These are phyloP conservation scores for Drosophila yakuba DNA, from an alignment of 1,140 invertebrate species.

Conservation along the genomic window DNA sequence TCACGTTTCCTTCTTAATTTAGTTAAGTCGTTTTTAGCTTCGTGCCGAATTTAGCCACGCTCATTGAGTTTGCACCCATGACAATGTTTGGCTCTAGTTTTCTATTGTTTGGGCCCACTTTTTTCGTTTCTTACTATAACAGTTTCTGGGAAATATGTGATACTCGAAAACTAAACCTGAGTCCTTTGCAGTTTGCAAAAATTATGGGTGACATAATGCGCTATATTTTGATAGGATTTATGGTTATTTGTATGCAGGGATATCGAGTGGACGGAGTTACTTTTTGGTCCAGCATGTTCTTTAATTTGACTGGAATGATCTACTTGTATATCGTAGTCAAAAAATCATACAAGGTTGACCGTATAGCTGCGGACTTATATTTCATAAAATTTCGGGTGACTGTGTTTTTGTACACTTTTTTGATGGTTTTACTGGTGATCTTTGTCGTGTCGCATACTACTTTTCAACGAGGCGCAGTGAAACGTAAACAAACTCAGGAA, in stretches of 20 bases:
- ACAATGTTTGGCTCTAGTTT: constrained; percentile 24
- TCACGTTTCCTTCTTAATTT: background rate
- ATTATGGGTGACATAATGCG: constrained; percentile 16
- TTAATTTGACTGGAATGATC: constrained; percentile 21
- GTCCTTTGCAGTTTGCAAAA: constrained; percentile 14
- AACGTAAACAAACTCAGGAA: accelerated
- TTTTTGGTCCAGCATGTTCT: constrained; percentile 32
- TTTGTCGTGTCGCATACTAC: constrained; percentile 23
- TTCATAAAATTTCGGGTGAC: constrained; percentile 9
- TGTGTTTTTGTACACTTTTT: background rate
- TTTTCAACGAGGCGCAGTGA: background rate
- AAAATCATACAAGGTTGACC: constrained; percentile 11
- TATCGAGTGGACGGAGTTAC: constrained; percentile 14
- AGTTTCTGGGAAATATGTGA: constrained; percentile 2
- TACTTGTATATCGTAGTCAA: constrained; percentile 4
- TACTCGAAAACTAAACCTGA: background rate
- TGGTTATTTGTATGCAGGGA: constrained; percentile 27
- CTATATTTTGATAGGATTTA: constrained; percentile 19
- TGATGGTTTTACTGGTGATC: constrained; percentile 5
- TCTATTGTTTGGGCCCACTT: constrained; percentile 8
- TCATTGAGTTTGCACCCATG: constrained; percentile 42
- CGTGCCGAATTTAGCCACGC: constrained; percentile 41
- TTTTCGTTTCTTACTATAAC: constrained; percentile 25
- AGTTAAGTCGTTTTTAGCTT: constrained; percentile 11
- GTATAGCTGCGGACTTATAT: background rate